Percentiles rank a stretch among this genome's conserved stretches.
These are phyloP conservation scores for Antheraea pernyi DNA, from an alignment of 1,140 invertebrate species.

Conservation along the genomic window DNA sequence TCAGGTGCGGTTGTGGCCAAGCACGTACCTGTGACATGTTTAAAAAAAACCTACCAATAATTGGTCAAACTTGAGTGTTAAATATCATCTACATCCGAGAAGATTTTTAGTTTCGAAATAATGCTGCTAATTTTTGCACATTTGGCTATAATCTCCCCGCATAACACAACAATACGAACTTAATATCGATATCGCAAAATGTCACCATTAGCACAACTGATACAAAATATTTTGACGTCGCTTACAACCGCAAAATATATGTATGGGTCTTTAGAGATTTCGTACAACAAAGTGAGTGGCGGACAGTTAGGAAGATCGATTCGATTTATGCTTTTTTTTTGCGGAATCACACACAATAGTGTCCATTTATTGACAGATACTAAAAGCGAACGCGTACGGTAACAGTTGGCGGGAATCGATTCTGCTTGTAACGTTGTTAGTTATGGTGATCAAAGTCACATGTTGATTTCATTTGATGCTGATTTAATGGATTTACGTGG, in stretches of 20 bases:
- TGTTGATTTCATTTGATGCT: slow-evolving; percentile 52
- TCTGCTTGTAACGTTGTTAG: slow-evolving; percentile 69
- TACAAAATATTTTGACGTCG: slow-evolving; percentile 76
- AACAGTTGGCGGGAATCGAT: slow-evolving; percentile 68
- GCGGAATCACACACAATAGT: slow-evolving; percentile 54
- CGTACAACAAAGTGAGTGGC: slow-evolving; percentile 48
- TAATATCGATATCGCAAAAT: slow-evolving; percentile 62
- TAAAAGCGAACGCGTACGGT: slow-evolving; percentile 43
- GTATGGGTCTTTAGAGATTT: slow-evolving; percentile 66
- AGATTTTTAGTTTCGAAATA: not conserved
- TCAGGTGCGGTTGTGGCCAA: too few relatives aligned
- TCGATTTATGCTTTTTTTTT: slow-evolving; percentile 71
- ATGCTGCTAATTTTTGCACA: slow-evolving; percentile 41
- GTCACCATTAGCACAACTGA: slow-evolving; percentile 69
- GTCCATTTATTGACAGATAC: slow-evolving; percentile 73
- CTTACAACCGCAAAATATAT: slow-evolving; percentile 47
- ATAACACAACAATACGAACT: slow-evolving; percentile 60
- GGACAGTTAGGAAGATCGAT: slow-evolving; percentile 67
- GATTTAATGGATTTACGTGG: slow-evolving; percentile 5
- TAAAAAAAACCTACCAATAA: too few relatives aligned
- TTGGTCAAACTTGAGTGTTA: too few relatives aligned
- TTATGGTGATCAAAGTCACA: slow-evolving; percentile 75
- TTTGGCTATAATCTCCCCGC: slow-evolving; percentile 59
- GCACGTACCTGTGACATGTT: too few relatives aligned
- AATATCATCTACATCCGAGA: not conserved